phyloP scores from a whole-genome alignment of 2,113 vertebrate species.

The Seriola quinqueradiata region DNA sequence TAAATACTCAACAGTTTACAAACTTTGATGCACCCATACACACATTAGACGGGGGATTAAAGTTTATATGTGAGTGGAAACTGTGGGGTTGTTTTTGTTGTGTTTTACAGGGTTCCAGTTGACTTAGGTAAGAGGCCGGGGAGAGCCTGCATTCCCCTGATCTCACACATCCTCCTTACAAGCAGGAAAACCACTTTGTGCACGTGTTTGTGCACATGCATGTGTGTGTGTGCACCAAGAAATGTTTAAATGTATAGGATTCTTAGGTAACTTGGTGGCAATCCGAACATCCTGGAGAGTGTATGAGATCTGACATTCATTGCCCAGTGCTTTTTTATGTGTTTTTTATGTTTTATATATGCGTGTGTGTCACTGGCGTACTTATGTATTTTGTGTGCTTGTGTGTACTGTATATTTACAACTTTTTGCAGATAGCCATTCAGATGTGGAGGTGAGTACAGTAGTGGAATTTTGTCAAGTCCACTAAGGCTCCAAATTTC shows the following conservation, averaged over 20 bases:
- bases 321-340: background rate
- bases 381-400: no score
- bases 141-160: constrained; percentile 71
- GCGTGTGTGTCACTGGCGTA: no score
- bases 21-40: constrained; percentile 21
- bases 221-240: background rate
- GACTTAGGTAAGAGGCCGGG: constrained; percentile 66
- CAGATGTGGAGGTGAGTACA: constrained; percentile 33
- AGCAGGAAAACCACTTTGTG: constrained; percentile 54
- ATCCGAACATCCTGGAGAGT: constrained; percentile 24
- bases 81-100: constrained; percentile 72
- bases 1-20: constrained; percentile 53
- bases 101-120: constrained; percentile 66
- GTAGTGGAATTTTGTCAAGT: constrained; percentile 43
- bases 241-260: constrained; percentile 28
- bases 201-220: background rate
- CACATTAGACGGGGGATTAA: constrained; percentile 68
- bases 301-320: constrained; percentile 32
- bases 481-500: constrained; percentile 51
- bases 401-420: background rate
- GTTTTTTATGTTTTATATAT: constrained; percentile 6
- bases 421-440: constrained; percentile 24
- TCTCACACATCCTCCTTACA: constrained; percentile 59
- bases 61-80: constrained; percentile 78
- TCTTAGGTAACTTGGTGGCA: constrained; percentile 34